phyloP scores from a whole-genome alignment of 53 echinoderm and acorn worm genomes.

The Holothuria scabra region DNA sequence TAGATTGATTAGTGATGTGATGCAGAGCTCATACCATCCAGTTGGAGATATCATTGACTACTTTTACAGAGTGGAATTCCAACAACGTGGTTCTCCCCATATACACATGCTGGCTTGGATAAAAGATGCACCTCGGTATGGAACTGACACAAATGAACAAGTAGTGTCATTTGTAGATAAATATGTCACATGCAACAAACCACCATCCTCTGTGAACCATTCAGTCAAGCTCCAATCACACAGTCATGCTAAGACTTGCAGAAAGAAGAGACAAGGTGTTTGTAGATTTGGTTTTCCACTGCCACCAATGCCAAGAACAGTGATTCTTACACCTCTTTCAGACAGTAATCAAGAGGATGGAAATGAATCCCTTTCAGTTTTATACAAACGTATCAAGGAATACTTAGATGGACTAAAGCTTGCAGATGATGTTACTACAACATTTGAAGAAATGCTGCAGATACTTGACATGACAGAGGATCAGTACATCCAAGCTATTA shows the following conservation, averaged over 20 bases:
- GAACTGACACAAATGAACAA: background rate
- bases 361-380: background rate
- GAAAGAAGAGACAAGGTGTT: conserved; percentile 28
- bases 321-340: conserved; percentile 12
- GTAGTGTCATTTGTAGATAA: background rate
- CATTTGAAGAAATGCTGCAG: conserved; percentile 46
- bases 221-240: conserved; percentile 15
- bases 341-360: background rate
- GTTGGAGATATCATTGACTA: conserved; percentile 40
- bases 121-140: no score
- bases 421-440: conserved; percentile 22
- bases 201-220: background rate
- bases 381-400: conserved; percentile 2
- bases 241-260: conserved; percentile 18
- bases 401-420: conserved; percentile 26
- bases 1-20: conserved; percentile 28
- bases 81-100: no score
- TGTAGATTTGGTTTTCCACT: conserved; percentile 27
- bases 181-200: conserved; percentile 23
- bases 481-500: conserved; percentile 48
- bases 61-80: conserved; percentile 55
- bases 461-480: conserved; percentile 51
- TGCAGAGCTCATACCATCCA: conserved; percentile 31
- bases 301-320: conserved; percentile 43
- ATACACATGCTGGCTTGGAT: no score